phyloP scores from a whole-genome alignment of 2,797 vertebrate genomes.

The Ctenopoma multispine region DNA sequence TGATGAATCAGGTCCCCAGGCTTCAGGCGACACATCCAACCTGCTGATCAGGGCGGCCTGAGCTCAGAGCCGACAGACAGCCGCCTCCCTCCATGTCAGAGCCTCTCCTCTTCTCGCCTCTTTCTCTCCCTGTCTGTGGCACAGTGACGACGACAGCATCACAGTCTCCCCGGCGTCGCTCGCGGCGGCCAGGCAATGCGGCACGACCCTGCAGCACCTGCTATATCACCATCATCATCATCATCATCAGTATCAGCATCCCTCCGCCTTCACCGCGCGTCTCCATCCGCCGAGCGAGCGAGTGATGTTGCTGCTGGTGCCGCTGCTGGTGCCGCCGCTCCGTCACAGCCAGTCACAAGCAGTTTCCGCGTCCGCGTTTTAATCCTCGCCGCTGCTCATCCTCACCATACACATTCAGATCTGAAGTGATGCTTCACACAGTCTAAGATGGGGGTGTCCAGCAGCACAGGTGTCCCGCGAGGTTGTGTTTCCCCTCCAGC shows the following conservation, averaged over 20 bases:
- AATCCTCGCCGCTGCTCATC: background rate
- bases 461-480: conserved; percentile 64
- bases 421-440: too few species aligned
- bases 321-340: conserved; percentile 31
- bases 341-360: conserved; percentile 39
- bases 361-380: conserved; percentile 43
- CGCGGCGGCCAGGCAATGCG: conserved; percentile 85
- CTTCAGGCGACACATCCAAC: conserved; percentile 63
- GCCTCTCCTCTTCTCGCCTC: conserved; percentile 40
- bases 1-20: conserved; percentile 11
- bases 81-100: conserved; percentile 72
- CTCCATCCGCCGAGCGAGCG: conserved; percentile 63
- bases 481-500: conserved; percentile 41
- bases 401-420: too few species aligned
- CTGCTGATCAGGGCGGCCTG: conserved; percentile 69
- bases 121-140: conserved; percentile 52
- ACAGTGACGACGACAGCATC: conserved; percentile 74
- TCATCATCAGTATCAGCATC: conserved; percentile 47
- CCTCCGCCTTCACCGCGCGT: conserved; percentile 66
- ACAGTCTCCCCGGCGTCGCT: conserved; percentile 71
- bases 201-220: conserved; percentile 85
- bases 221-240: conserved; percentile 69
- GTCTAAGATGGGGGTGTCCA: background rate
- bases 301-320: conserved; percentile 20
- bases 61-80: conserved; percentile 56